A percentile compares a stretch with the other conserved stretches of the same genome.
These are phyloP conservation scores for Numenius phaeopus DNA, from an alignment of 2,797 vertebrate species.

Conservation along the genomic window DNA sequence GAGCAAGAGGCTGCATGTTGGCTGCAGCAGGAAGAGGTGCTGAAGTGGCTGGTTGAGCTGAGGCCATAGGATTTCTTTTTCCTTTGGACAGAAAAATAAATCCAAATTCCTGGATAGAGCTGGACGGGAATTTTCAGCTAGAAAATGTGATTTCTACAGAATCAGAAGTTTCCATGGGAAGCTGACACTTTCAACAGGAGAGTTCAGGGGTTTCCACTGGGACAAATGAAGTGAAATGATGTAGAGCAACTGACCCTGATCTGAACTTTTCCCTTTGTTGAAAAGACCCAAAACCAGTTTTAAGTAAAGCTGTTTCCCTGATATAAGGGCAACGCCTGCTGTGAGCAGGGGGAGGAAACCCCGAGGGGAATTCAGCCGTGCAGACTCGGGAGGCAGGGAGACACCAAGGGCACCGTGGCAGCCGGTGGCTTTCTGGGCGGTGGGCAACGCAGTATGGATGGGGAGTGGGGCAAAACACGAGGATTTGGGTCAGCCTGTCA, in stretches of 20 bases:
- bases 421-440: neutral
- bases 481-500: neutral
- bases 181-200: neutral
- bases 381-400: neutral
- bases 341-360: neutral
- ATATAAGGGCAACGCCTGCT: fast-evolving
- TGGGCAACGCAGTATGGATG: neutral
- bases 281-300: neutral
- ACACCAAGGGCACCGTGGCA: fast-evolving
- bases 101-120: neutral
- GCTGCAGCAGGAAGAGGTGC: neutral
- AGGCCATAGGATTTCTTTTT: neutral
- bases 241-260: neutral
- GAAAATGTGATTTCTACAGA: constrained; percentile 18
- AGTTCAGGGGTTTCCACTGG: neutral
- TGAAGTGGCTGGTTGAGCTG: neutral
- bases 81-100: neutral
- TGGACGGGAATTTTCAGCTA: neutral
- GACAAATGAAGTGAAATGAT: neutral
- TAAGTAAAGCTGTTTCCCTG: neutral
- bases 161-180: constrained; percentile 21
- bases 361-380: fast-evolving
- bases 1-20: neutral
- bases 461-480: neutral
- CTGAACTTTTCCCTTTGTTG: neutral